A percentile compares a stretch with the other conserved stretches of the same genome.
Evolutionary conservation across 2,797 vertebrate genomes (phyloP).

Genomic region (Urocyon cinereoargenteus): DNA sequence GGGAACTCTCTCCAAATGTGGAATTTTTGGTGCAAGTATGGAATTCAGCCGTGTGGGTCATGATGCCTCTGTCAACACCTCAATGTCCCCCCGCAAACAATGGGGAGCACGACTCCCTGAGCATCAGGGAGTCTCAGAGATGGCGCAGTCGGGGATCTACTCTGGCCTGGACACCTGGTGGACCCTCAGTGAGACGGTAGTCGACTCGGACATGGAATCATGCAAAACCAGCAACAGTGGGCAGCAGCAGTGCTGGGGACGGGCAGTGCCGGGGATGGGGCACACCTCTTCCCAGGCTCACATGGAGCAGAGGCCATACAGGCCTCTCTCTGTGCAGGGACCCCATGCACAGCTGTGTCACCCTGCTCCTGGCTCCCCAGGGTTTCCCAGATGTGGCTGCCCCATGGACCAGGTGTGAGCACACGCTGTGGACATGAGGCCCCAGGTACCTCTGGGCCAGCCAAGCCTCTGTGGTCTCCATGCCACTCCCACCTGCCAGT

Average conservation of each 20-base stretch:
- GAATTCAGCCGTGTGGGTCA: neutral
- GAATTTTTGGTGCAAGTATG: neutral
- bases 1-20: neutral
- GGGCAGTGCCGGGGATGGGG: neutral
- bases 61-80: neutral
- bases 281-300: neutral
- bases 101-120: neutral
- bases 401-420: neutral
- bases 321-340: neutral
- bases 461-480: neutral
- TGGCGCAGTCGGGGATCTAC: accelerated
- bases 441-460: neutral
- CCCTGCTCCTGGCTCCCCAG: neutral
- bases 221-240: neutral
- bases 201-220: accelerated
- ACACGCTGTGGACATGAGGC: neutral
- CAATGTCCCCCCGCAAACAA: neutral
- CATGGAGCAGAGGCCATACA: neutral
- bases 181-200: too few relatives aligned
- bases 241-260: neutral
- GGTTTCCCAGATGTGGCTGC: neutral
- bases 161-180: neutral
- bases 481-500: neutral
- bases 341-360: accelerated
- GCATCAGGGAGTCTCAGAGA: neutral